Percentiles rank a stretch among this genome's conserved stretches.
phyloP scores from a whole-genome alignment of 2,888 invertebrate genomes.

The Pammene aurita region DNA sequence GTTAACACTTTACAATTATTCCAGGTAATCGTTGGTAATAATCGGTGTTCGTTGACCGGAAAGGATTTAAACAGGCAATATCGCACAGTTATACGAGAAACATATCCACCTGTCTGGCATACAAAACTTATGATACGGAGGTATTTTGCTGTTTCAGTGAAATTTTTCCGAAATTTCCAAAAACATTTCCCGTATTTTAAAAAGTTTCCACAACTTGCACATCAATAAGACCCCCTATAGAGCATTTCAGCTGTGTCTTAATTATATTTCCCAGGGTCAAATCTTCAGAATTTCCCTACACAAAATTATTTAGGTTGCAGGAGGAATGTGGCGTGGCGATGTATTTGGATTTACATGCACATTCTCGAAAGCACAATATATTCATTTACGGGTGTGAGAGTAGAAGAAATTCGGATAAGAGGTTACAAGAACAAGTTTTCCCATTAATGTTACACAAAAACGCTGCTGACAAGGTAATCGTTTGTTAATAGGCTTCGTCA shows the following conservation, averaged over 20 bases:
- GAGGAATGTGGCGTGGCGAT: conserved; percentile 95
- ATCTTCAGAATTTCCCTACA: too few relatives aligned
- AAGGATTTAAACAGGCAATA: conserved; percentile 98
- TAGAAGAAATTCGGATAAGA: conserved; percentile 89
- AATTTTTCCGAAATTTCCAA: too few relatives aligned
- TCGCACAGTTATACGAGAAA: conserved; percentile 94
- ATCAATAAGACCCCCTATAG: too few relatives aligned
- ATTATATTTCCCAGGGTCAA: background rate
- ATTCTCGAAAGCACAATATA: conserved; percentile 96
- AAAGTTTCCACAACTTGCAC: too few relatives aligned
- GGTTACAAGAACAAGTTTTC: conserved; percentile 95
- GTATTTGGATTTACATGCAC: conserved; percentile 97
- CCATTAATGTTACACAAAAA: conserved; percentile 97
- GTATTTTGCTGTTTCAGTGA: conserved; percentile 56
- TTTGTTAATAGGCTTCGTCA: background rate
- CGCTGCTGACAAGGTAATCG: conserved; percentile 91
- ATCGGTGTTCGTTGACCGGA: conserved; percentile 94
- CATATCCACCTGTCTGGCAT: conserved; percentile 97
- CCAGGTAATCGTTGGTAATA: conserved; percentile 92
- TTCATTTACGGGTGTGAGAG: conserved; percentile 98
- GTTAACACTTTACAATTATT: conserved; percentile 50
- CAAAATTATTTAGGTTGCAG: conserved; percentile 84
- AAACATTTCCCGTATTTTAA: too few relatives aligned
- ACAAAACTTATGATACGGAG: conserved; percentile 94
- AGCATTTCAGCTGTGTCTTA: too few relatives aligned